Evolutionary conservation across 2,113 vertebrate species (phyloP).

Genomic region (Proteles cristata): DNA sequence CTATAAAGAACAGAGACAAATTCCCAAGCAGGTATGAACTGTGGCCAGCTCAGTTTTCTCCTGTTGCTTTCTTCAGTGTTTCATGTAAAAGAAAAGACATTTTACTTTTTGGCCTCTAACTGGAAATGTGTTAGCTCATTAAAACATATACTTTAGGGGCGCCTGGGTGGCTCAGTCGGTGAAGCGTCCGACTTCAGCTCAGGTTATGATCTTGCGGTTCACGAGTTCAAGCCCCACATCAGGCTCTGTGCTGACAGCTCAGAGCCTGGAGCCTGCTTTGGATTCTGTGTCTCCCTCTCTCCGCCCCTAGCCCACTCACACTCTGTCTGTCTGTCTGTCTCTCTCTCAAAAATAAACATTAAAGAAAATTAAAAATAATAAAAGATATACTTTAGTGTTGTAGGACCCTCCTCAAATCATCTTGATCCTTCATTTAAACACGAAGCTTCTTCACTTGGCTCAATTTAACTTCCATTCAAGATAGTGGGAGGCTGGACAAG

Average conservation of each 20-base stretch:
- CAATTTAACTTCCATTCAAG: not conserved
- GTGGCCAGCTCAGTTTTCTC: not conserved
- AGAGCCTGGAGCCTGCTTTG: too few relatives aligned
- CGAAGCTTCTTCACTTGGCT: not conserved
- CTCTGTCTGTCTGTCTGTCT: too few relatives aligned
- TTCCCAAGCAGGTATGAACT: accelerated
- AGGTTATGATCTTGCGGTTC: too few relatives aligned
- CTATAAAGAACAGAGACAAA: not conserved
- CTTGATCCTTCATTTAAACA: not conserved
- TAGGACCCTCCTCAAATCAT: not conserved
- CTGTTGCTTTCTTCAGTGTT: not conserved
- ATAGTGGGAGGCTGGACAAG: not conserved
- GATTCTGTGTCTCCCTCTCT: too few relatives aligned
- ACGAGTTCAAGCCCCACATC: too few relatives aligned
- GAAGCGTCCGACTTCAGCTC: too few relatives aligned
- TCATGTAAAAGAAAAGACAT: not conserved
- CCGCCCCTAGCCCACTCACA: too few relatives aligned
- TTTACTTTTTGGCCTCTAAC: not conserved
- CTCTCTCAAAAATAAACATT: too few relatives aligned
- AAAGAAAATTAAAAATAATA: not conserved
- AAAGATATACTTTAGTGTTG: not conserved
- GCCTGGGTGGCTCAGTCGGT: too few relatives aligned
- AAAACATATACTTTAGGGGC: not conserved
- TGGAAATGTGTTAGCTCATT: not conserved
- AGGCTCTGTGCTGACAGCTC: too few relatives aligned